Evolutionary conservation across 2,888 invertebrate genomes (phyloP).

Genomic region (Tenthredo mesomela): DNA sequence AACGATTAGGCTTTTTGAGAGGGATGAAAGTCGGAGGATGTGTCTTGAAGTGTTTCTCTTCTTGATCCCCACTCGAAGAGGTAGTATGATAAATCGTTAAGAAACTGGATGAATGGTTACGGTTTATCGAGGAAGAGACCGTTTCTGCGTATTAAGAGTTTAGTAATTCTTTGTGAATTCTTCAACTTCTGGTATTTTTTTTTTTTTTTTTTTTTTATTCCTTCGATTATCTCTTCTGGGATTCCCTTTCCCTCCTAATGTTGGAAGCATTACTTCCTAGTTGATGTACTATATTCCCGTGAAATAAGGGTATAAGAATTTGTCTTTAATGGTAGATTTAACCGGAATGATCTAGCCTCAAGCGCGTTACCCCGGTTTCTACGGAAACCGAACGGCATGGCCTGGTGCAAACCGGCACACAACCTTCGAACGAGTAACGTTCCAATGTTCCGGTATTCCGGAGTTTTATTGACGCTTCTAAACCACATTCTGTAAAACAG

Average conservation of each 20-base stretch:
- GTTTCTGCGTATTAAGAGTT: not conserved
- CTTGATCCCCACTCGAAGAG: not conserved
- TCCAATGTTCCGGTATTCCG: conserved; percentile 39
- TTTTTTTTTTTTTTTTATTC: not conserved
- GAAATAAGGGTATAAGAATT: not conserved
- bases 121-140: not conserved
- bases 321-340: conserved; percentile 42
- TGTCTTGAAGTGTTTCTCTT: not conserved
- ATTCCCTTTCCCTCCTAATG: not conserved
- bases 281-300: not conserved
- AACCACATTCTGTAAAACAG: conserved; percentile 46
- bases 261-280: not conserved
- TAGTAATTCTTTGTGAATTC: not conserved
- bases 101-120: not conserved
- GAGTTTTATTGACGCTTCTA: conserved; percentile 36
- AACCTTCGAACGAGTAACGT: conserved; percentile 26
- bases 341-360: conserved; percentile 16
- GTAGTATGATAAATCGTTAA: not conserved
- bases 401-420: not conserved
- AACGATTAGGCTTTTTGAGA: not conserved
- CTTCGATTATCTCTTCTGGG: not conserved
- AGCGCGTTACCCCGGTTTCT: not conserved
- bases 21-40: not conserved
- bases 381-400: not conserved
- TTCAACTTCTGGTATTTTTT: not conserved